Conservation (phyloP, 1,140 invertebrate species). For the Ostrea edulis region DNA sequence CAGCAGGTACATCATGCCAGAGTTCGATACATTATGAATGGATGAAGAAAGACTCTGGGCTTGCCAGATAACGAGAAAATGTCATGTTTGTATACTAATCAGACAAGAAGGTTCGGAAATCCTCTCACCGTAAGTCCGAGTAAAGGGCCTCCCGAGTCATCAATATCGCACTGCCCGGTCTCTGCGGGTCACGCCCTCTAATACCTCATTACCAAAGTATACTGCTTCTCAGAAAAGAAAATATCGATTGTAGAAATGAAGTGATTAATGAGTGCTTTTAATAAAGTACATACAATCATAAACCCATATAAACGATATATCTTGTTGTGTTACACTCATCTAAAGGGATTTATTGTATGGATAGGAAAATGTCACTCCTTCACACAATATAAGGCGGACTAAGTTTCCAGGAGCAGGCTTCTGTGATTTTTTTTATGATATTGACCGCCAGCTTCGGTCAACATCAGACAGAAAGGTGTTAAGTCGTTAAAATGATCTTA, state of each 20-base stretch:
- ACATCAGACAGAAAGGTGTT: neutral
- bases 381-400: no score
- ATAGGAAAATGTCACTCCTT: no score
- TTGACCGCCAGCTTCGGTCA: conserved; percentile 5
- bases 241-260: neutral
- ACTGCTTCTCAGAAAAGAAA: neutral
- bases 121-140: neutral
- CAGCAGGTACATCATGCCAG: neutral
- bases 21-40: conserved; percentile 31
- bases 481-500: conserved; percentile 1
- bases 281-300: neutral
- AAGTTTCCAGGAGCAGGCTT: no score
- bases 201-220: neutral
- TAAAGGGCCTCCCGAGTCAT: neutral
- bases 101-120: neutral
- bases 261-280: neutral
- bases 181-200: neutral
- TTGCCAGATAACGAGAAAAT: neutral
- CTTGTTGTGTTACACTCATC: no score
- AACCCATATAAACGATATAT: neutral
- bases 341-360: no score
- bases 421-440: conserved; percentile 1
- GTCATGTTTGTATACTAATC: conserved; percentile 10
- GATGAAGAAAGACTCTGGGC: neutral
- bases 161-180: neutral